These are phyloP conservation scores for Pipistrellus kuhlii DNA, from an alignment of 2,797 vertebrate genomes.

Conservation along the genomic window DNA sequence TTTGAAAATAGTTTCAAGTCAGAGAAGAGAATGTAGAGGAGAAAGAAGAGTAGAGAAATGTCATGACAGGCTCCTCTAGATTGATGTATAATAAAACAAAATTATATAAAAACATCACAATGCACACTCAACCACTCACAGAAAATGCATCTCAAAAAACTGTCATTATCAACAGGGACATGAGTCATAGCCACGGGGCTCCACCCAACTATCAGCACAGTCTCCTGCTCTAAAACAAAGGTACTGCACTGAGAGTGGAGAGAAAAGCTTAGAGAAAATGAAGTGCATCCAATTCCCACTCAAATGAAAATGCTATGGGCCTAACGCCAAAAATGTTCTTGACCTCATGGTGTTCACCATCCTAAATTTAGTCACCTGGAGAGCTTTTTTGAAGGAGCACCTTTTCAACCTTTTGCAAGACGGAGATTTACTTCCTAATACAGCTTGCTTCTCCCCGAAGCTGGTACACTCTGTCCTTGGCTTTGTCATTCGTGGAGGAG, in stretches of 20 bases:
- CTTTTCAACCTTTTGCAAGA: slow-evolving; percentile 73
- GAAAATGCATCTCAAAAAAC: background rate
- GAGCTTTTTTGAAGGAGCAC: slow-evolving; percentile 65
- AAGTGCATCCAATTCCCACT: slow-evolving; percentile 58
- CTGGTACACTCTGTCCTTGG: slow-evolving; percentile 75
- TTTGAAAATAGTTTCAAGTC: slow-evolving; percentile 44
- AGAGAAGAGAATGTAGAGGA: background rate
- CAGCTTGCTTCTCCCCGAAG: slow-evolving; percentile 42
- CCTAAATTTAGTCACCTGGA: slow-evolving; percentile 77
- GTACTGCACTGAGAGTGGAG: slow-evolving; percentile 17
- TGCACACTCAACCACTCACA: background rate
- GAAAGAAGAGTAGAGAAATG: background rate
- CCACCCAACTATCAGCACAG: background rate
- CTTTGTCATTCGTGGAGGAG: slow-evolving; percentile 30
- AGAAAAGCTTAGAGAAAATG: slow-evolving; percentile 42
- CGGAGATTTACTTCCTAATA: slow-evolving; percentile 70
- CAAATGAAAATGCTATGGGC: slow-evolving; percentile 65
- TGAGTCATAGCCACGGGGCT: background rate
- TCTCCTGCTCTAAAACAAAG: slow-evolving; percentile 54
- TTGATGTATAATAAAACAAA: background rate
- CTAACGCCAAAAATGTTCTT: slow-evolving; percentile 74
- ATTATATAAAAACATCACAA: slow-evolving; percentile 8
- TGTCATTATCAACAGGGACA: background rate
- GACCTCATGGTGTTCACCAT: slow-evolving; percentile 42
- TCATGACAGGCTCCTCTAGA: background rate